Conservation (phyloP, 2,113 vertebrate genomes). For the Ammospiza caudacuta region DNA sequence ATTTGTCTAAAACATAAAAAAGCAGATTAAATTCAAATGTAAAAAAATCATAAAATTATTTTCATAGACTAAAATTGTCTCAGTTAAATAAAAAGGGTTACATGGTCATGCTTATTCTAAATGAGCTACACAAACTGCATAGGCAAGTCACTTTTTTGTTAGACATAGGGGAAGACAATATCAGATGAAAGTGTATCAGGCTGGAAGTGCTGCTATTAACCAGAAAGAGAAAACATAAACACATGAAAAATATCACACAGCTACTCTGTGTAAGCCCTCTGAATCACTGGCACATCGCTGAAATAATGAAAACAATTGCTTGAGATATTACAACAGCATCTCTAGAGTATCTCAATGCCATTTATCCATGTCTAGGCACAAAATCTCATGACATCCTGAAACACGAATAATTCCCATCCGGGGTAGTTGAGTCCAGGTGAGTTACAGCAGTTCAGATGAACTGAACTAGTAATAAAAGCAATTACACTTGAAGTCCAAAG, state of each 20-base stretch:
- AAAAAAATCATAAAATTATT: not conserved
- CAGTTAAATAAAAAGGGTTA: not conserved
- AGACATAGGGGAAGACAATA: not conserved
- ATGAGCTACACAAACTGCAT: not conserved
- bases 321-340: not conserved
- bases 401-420: not conserved
- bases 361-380: not conserved
- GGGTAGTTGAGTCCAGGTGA: not conserved
- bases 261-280: not conserved
- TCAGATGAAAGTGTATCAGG: not conserved
- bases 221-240: not conserved
- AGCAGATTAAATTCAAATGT: fast-evolving
- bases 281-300: not conserved
- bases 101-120: not conserved
- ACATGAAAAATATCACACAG: not conserved
- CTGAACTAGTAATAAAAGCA: not conserved
- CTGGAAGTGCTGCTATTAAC: not conserved
- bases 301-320: not conserved
- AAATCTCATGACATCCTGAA: not conserved
- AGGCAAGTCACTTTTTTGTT: not conserved
- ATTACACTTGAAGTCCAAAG: not conserved
- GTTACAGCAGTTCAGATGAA: not conserved
- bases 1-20: not conserved
- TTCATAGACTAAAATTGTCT: not conserved
- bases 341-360: not conserved